Evolutionary conservation across 1,140 invertebrate species (phyloP).

Genomic region (Drosophila sechellia): DNA sequence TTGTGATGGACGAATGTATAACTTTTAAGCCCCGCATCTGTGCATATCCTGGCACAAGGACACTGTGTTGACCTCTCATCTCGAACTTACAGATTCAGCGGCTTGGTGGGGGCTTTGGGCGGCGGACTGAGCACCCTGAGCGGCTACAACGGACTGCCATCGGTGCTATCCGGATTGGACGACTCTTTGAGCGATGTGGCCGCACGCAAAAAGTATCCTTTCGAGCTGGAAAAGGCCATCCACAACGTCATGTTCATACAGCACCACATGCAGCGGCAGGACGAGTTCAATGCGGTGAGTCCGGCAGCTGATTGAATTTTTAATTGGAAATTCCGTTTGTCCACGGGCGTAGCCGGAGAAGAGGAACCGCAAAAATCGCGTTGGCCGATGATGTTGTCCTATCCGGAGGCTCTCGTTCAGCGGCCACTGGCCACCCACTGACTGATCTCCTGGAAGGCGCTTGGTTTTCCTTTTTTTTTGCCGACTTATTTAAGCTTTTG

Average conservation of each 20-base stretch:
- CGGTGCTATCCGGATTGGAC: constrained; percentile 91
- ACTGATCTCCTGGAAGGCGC: constrained; percentile 11
- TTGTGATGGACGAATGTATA: background rate
- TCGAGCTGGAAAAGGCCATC: constrained; percentile 96
- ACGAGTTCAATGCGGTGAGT: constrained; percentile 95
- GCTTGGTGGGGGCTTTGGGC: constrained; percentile 88
- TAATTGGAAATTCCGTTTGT: constrained; percentile 81
- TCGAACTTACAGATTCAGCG: constrained; percentile 87
- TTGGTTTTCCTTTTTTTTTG: constrained; percentile 12
- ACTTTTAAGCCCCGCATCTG: background rate
- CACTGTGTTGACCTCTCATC: constrained; percentile 33
- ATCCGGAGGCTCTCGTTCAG: constrained; percentile 2
- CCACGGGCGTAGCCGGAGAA: constrained; percentile 13
- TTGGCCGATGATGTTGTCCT: constrained; percentile 15
- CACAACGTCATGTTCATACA: constrained; percentile 98
- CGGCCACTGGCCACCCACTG: background rate
- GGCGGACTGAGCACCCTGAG: constrained; percentile 85
- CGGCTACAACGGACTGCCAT: constrained; percentile 91
- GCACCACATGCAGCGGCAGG: constrained; percentile 95
- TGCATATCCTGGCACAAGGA: constrained; percentile 4
- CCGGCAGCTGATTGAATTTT: constrained; percentile 74
- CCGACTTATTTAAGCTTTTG: constrained; percentile 75
- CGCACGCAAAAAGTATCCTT: constrained; percentile 94
- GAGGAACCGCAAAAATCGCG: constrained; percentile 68
- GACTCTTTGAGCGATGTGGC: constrained; percentile 92